A percentile compares a stretch with the other conserved stretches of the same genome.
These are phyloP conservation scores for Eupithecia subumbrata DNA, from an alignment of 2,888 invertebrate genomes.

Conservation along the genomic window DNA sequence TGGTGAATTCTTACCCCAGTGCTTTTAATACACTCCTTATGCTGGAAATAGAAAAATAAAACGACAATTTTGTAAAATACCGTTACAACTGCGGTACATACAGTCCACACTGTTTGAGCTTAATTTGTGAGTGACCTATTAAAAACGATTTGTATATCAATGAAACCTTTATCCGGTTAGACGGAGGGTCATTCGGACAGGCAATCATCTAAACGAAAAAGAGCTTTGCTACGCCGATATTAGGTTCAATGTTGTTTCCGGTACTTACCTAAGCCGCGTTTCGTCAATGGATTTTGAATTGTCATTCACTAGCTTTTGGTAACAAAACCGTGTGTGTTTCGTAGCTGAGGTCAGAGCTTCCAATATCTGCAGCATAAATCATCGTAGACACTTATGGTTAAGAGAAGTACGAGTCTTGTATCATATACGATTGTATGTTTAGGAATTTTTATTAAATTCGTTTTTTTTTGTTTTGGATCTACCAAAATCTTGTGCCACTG, in stretches of 20 bases:
- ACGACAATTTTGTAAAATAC: background rate
- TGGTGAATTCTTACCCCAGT: background rate
- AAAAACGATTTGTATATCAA: conserved; percentile 33
- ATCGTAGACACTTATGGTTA: background rate
- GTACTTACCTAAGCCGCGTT: background rate
- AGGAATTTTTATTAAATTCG: background rate
- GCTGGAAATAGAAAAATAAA: background rate
- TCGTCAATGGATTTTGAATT: conserved; percentile 6
- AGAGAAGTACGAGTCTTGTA: background rate
- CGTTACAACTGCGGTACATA: background rate
- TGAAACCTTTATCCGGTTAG: conserved; percentile 32
- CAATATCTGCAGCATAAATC: background rate
- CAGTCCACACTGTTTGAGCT: conserved; percentile 1
- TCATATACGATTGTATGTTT: background rate
- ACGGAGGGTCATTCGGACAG: conserved; percentile 7
- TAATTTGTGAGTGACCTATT: conserved; percentile 25
- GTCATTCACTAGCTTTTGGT: conserved; percentile 2
- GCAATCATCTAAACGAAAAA: background rate
- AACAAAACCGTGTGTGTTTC: background rate
- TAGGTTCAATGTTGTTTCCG: background rate
- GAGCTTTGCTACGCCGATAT: conserved; percentile 1
- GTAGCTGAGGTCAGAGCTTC: background rate
- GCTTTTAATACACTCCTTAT: background rate
- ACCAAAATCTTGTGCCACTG: background rate
- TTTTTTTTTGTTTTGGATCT: background rate